These are phyloP conservation scores for Antechinus stuartii DNA, from an alignment of 2,113 vertebrate genomes.

Conservation along the genomic window DNA sequence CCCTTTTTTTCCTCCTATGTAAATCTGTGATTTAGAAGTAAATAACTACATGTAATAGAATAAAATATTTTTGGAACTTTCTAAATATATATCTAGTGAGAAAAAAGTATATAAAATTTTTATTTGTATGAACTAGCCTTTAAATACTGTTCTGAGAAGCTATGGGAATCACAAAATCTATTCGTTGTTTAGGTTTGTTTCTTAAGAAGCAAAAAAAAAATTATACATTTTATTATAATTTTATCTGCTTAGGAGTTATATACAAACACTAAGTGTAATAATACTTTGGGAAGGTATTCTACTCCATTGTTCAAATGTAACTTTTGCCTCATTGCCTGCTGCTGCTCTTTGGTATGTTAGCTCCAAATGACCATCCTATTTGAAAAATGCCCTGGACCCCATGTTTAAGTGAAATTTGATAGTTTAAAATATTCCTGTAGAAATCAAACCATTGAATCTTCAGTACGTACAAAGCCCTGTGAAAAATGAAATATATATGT, in stretches of 20 bases:
- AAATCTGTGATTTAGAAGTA: constrained; percentile 2
- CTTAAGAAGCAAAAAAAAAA: neutral
- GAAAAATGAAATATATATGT: neutral
- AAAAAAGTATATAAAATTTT: neutral
- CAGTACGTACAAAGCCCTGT: neutral
- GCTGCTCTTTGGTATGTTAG: neutral
- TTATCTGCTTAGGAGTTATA: neutral
- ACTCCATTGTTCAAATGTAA: neutral
- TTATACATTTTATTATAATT: neutral
- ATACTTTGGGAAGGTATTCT: neutral
- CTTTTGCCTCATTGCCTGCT: neutral
- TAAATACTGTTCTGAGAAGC: constrained; percentile 47
- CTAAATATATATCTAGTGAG: constrained; percentile 37
- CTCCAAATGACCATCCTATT: neutral
- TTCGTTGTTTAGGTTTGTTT: constrained; percentile 19
- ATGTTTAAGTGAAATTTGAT: neutral
- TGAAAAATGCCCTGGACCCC: neutral
- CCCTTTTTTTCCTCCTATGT: neutral
- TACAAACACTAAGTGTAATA: neutral
- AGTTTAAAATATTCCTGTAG: neutral
- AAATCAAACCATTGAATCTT: neutral
- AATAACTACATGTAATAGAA: constrained; percentile 36
- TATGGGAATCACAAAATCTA: neutral
- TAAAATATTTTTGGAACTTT: constrained; percentile 34
- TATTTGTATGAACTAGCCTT: constrained; percentile 47